Percentiles rank a stretch among this genome's conserved stretches.
Evolutionary conservation across 2,113 vertebrate species (phyloP).

Genomic region (Chaenocephalus aceratus): DNA sequence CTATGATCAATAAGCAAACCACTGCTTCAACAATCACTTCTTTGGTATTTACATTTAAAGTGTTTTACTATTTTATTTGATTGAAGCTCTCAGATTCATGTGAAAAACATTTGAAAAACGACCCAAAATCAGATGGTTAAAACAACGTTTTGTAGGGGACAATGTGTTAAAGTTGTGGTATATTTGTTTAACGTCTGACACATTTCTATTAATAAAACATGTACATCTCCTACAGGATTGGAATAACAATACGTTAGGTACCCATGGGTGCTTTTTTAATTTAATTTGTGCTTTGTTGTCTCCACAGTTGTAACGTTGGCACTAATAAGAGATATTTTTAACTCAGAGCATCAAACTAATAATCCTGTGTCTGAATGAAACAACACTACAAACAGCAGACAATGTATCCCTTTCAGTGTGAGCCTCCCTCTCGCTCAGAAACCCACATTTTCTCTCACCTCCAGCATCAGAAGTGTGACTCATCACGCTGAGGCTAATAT

Average conservation of each 20-base stretch:
- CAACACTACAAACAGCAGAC: slow-evolving; percentile 3
- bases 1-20: not conserved
- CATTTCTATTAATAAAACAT: not conserved
- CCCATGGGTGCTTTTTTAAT: too few species aligned
- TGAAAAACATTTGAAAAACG: not conserved
- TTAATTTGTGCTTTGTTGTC: too few species aligned
- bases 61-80: not conserved
- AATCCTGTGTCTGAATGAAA: not conserved
- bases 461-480: slow-evolving; percentile 54
- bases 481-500: slow-evolving; percentile 60
- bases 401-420: not conserved
- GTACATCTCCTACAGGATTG: too few species aligned
- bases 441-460: slow-evolving; percentile 33
- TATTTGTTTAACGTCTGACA: not conserved
- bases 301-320: not conserved
- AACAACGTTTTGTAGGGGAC: not conserved
- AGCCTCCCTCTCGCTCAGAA: slow-evolving; percentile 16
- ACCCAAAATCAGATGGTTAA: not conserved
- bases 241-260: too few species aligned
- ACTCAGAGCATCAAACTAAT: not conserved
- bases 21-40: not conserved
- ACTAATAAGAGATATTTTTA: not conserved
- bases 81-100: not conserved
- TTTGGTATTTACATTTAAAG: not conserved
- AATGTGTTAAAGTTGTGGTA: too few species aligned